Percentiles rank a stretch among this genome's conserved stretches.
Evolutionary conservation across 2,888 invertebrate genomes (phyloP).

Genomic region (Lamellibrachia columna): DNA sequence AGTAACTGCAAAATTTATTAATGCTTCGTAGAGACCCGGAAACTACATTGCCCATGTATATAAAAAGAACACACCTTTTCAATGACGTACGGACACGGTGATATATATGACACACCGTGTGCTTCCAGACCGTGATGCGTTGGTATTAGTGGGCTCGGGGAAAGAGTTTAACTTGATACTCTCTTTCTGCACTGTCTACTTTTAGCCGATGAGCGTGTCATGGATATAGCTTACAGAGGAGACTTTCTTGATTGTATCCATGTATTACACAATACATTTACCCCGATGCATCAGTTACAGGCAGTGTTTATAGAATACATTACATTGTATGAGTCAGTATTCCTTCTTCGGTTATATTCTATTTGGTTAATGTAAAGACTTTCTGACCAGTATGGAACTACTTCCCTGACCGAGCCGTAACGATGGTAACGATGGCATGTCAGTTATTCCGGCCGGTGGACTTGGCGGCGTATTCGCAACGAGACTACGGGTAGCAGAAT

Average conservation of each 20-base stretch:
- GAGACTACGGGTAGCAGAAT: background rate
- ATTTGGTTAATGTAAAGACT: background rate
- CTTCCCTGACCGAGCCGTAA: background rate
- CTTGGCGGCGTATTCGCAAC: background rate
- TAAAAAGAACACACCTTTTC: no score
- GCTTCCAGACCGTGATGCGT: background rate
- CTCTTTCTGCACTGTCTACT: background rate
- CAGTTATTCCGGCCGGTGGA: background rate
- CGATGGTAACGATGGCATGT: background rate
- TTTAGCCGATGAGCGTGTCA: background rate
- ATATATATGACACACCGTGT: background rate
- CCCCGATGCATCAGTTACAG: background rate
- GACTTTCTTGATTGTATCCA: background rate
- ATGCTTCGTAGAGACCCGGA: no score
- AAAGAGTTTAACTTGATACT: background rate
- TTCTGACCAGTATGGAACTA: background rate
- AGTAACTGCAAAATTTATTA: no score
- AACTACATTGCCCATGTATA: no score
- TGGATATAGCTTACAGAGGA: background rate
- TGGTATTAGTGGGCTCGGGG: background rate
- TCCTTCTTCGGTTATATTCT: background rate
- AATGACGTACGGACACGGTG: no score
- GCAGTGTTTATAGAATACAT: background rate
- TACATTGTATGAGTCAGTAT: background rate
- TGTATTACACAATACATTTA: background rate